These are phyloP conservation scores for Gryllus bimaculatus DNA, from an alignment of 1,140 invertebrate species.

Conservation along the genomic window DNA sequence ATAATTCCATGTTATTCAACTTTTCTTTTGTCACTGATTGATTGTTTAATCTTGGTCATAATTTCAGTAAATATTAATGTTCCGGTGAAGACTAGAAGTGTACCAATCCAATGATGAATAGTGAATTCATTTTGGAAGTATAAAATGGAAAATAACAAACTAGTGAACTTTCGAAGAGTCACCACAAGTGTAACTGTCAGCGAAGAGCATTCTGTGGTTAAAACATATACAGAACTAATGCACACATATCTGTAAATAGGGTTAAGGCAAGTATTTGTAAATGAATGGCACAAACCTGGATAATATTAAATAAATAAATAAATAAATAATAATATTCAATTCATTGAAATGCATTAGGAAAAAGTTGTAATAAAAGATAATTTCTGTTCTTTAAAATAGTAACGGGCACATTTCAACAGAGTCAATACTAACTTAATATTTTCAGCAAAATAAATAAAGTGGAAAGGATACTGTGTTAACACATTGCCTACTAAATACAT, in stretches of 20 bases:
- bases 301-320: background rate
- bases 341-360: background rate
- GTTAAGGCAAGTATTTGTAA: constrained; percentile 19
- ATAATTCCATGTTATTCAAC: background rate
- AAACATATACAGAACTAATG: constrained; percentile 85
- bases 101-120: constrained; percentile 84
- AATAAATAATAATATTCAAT: background rate
- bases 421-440: too few species aligned
- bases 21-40: background rate
- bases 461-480: constrained; percentile 73
- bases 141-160: constrained; percentile 87
- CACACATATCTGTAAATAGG: constrained; percentile 59
- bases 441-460: too few species aligned
- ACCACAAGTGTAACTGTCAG: constrained; percentile 92
- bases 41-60: background rate
- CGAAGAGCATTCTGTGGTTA: constrained; percentile 89
- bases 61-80: constrained; percentile 87
- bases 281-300: background rate
- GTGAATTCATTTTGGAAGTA: constrained; percentile 96
- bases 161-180: constrained; percentile 91
- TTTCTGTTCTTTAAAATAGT: background rate
- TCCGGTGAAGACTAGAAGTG: constrained; percentile 81
- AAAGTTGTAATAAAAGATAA: background rate
- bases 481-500: constrained; percentile 78
- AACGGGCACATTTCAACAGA: background rate